A percentile compares a stretch with the other conserved stretches of the same genome.
phyloP scores from a whole-genome alignment of 2,888 invertebrate species.

The Ischnura elegans region DNA sequence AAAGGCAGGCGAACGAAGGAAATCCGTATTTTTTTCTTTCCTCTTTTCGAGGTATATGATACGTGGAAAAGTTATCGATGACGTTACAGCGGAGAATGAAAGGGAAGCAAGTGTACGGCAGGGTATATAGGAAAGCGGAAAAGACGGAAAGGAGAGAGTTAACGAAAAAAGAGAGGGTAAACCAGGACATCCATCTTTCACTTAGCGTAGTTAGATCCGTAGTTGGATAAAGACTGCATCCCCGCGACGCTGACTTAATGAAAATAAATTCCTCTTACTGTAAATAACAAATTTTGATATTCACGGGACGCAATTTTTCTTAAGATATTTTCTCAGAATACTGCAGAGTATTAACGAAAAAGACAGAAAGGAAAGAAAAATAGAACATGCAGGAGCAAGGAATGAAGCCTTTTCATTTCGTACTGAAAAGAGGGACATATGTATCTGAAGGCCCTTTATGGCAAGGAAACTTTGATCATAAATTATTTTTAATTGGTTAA shows the following conservation, averaged over 20 bases:
- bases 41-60: constrained; percentile 4
- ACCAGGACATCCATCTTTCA: constrained; percentile 10
- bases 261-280: neutral
- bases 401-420: neutral
- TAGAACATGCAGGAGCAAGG: too few species aligned
- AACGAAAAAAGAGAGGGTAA: neutral
- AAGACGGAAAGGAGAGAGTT: neutral
- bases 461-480: too few species aligned
- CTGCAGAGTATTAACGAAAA: too few species aligned
- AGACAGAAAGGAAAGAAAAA: too few species aligned
- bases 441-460: too few species aligned
- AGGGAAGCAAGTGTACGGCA: neutral
- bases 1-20: neutral
- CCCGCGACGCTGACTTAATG: neutral
- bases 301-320: neutral
- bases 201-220: constrained; percentile 12
- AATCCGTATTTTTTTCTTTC: neutral
- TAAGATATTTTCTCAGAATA: neutral
- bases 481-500: too few species aligned
- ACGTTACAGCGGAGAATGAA: neutral
- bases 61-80: constrained; percentile 33
- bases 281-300: neutral
- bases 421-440: neutral
- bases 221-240: neutral
- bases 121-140: neutral